Evolutionary conservation across 2,888 invertebrate genomes (phyloP), one percentile per base, ranked within the genome.

Genomic region (Netelia inedita): DNA sequence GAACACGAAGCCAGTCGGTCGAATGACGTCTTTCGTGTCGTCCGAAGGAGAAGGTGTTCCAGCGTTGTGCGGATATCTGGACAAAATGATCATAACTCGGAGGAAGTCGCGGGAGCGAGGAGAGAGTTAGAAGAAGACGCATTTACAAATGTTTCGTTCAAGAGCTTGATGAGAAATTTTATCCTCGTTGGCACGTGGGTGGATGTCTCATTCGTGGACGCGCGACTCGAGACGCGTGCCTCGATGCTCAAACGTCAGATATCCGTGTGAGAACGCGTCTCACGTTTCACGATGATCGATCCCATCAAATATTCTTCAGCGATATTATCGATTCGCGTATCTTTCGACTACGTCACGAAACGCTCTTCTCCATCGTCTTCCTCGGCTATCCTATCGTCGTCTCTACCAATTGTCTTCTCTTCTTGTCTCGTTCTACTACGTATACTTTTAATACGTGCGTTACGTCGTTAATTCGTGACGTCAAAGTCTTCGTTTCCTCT

Each of bases 11-110:
- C n/a, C 8, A 11, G 21, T 6, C 55, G 41, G 11, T 16, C 74
- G 83, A 79, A 83, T 83, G 83, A 83, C 83, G 83, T 83, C 79
- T 83, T 83, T 82, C 73, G 78, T 73, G 63, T 66, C 72, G 66
- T 66, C 72, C 66, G 66, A 61, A 63, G 55, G 63, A 71, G 71
- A 71, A 10, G 55, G 23, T 41, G 28, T 6, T 68, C 14, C 28
- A 16, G n/a, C 21, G 28, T 11, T 46, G 46, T 46, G 14, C 14
- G 46, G 46, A 46, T 46, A 46, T 9, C 46, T 46, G 46, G 43
- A 43, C 61, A 63, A 63, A 63, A 63, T 55, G 43, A 21, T 61
- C 46, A 46, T 59, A 41, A 21, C 2, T 35, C 28, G 23, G 21
- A 69, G n/a, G 16, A 10, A 28, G 11, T 10, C 10, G 46, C 11